phyloP scores from a whole-genome alignment of 2,113 vertebrate genomes.

The Machaerirhynchus nigripectus region DNA sequence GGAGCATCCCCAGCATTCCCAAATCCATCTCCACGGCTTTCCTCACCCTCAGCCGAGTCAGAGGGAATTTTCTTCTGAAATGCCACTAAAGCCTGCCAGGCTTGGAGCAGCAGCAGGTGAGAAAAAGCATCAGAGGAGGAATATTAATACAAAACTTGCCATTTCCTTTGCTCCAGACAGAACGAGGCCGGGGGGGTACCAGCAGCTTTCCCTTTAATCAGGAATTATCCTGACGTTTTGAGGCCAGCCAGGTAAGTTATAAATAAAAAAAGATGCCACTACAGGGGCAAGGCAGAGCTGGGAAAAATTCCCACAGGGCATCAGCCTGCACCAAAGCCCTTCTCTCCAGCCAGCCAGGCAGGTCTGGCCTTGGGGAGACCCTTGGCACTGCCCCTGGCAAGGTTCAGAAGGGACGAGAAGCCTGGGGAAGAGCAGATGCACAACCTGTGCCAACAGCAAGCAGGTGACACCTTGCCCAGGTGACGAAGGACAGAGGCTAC shows the following conservation, averaged over 20 bases:
- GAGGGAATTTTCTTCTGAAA: not conserved
- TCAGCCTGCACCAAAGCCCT: not conserved
- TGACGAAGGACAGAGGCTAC: not conserved
- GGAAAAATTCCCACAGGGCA: not conserved
- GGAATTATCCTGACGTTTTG: conserved; percentile 1
- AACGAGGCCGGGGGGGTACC: not conserved
- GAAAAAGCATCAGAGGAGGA: not conserved
- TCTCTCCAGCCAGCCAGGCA: not conserved
- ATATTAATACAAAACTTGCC: not conserved
- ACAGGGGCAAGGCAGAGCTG: not conserved
- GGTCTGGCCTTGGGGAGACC: not conserved
- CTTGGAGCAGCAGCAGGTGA: not conserved
- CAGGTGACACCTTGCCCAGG: not conserved
- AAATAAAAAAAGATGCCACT: not conserved
- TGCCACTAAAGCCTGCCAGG: not conserved
- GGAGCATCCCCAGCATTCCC: not conserved
- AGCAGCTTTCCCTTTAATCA: not conserved
- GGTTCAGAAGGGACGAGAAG: not conserved
- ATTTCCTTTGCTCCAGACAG: not conserved
- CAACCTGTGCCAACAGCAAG: not conserved
- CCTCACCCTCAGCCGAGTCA: not conserved
- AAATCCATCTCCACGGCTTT: not conserved
- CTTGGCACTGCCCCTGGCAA: not conserved
- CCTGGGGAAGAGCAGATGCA: not conserved
- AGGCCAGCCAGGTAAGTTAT: not conserved